These are phyloP conservation scores for Drosophila guanche DNA, from an alignment of 1,140 invertebrate species.

Conservation along the genomic window DNA sequence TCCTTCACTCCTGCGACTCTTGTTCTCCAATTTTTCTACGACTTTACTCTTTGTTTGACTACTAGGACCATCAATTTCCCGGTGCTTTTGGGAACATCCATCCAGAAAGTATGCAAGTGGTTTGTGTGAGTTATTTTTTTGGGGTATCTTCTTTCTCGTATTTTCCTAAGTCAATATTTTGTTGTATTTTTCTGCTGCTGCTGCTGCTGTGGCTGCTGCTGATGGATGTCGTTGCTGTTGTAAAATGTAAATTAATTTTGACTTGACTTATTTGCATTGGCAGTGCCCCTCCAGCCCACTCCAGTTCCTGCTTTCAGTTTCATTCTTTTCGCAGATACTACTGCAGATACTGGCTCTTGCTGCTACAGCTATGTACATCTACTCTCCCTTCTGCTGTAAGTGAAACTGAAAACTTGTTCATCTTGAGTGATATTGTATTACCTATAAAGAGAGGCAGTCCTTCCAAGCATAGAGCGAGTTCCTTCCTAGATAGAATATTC, in stretches of 20 bases:
- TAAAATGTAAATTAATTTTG: conserved; percentile 69
- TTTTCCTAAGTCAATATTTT: conserved; percentile 36
- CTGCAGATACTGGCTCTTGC: no score
- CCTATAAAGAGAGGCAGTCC: background rate
- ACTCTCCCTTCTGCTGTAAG: conserved; percentile 2
- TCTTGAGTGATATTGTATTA: conserved; percentile 65
- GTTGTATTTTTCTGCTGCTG: background rate
- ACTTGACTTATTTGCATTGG: conserved; percentile 68
- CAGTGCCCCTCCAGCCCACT: conserved; percentile 11
- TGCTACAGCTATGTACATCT: no score
- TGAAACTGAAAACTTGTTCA: conserved; percentile 68
- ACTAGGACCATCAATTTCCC: conserved; percentile 40
- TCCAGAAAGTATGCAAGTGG: conserved; percentile 43
- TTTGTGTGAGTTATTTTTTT: conserved; percentile 20
- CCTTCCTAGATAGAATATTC: conserved; percentile 22
- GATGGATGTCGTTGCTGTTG: conserved; percentile 15
- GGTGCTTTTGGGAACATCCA: conserved; percentile 27
- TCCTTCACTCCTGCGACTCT: conserved; percentile 11
- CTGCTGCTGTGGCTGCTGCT: no score
- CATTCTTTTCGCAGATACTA: background rate
- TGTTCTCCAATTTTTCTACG: no score
- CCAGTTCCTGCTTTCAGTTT: background rate
- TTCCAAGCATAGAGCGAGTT: background rate
- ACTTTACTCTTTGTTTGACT: conserved; percentile 5
- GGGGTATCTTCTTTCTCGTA: conserved; percentile 5